These are phyloP conservation scores for Cheiracanthium punctorium DNA, from an alignment of 2,888 invertebrate genomes.

Conservation along the genomic window DNA sequence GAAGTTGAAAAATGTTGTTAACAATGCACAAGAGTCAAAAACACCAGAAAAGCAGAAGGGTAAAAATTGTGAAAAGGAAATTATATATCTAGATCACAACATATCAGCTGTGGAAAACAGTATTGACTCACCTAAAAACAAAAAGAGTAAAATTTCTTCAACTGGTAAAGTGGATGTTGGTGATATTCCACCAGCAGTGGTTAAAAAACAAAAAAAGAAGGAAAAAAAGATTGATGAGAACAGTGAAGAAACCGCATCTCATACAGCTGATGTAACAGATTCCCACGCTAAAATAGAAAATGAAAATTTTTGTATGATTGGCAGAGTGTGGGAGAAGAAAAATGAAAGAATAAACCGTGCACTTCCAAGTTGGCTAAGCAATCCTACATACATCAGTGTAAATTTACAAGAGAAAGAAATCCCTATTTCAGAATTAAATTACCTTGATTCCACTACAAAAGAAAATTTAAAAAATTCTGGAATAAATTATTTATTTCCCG, in stretches of 20 bases:
- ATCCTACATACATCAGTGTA: constrained; percentile 86
- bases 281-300: constrained; percentile 73
- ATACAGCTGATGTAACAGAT: constrained; percentile 76
- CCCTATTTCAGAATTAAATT: constrained; percentile 80
- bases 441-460: constrained; percentile 79
- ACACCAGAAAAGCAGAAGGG: constrained; percentile 15
- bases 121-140: neutral
- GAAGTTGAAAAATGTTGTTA: neutral
- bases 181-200: neutral
- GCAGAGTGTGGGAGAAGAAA: constrained; percentile 79
- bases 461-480: constrained; percentile 44
- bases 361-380: constrained; percentile 90
- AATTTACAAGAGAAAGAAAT: constrained; percentile 81
- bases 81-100: too few relatives aligned
- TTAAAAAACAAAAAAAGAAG: constrained; percentile 40
- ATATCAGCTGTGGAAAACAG: neutral
- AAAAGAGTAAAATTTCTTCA: neutral
- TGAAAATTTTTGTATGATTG: constrained; percentile 81
- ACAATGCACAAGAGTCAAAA: neutral
- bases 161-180: too few relatives aligned
- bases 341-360: constrained; percentile 81
- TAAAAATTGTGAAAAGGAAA: constrained; percentile 45
- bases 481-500: constrained; percentile 71
- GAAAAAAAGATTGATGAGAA: constrained; percentile 74
- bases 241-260: constrained; percentile 77